Evolutionary conservation across 2,888 invertebrate species (phyloP), one percentile per base, ranked within the genome.

Genomic region (Pantelozetes paolii): DNA sequence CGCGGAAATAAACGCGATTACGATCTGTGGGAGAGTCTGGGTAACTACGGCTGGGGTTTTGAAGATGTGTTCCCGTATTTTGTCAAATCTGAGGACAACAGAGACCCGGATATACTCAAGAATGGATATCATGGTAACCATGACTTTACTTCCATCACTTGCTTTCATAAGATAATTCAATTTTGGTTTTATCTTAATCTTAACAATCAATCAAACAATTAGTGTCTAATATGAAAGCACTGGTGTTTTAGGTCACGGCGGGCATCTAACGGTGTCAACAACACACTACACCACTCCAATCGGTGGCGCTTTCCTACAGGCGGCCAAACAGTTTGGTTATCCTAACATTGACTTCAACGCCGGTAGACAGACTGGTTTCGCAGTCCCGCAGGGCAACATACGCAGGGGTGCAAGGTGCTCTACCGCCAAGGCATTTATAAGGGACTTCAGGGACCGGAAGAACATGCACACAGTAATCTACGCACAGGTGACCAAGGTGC

Each of bases 1-100:
- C 85, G 95, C 76, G 95, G 95, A 0, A 94, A 94, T 82, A 86
- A 87, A 74, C 84, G 90, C 0, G 94, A 95, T 82, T 96, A 87
- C 81, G 90, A 94, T 82, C 87, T 89, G 72, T 96, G 95, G 95
- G 90, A 89, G 48, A 85, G 87, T 0, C 84, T 89, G 40, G 94
- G 94, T 0, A 93, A 93, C 81, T 86, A 88, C 0, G 94, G 94
- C 2, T 96, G 96, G 96, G 87, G 89, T 0, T 78, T 77, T 77
- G 74, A 78, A 0, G 76, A 77, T 13, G 79, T 79, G 1, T 77
- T 78, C 23, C 78, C 78, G 0, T 79, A 79, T 69, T 79, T 79
- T 26, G 71, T 79, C 6, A 78, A 78, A 42, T 79, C 79, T 0
- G 79, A 79, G 64, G 78, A 79, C 72, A 79, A 79, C 71, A 59